A percentile compares a stretch with the other conserved stretches of the same genome.
These are phyloP conservation scores for Neoniphon sammara DNA, from an alignment of 2,797 vertebrate genomes.

Conservation along the genomic window DNA sequence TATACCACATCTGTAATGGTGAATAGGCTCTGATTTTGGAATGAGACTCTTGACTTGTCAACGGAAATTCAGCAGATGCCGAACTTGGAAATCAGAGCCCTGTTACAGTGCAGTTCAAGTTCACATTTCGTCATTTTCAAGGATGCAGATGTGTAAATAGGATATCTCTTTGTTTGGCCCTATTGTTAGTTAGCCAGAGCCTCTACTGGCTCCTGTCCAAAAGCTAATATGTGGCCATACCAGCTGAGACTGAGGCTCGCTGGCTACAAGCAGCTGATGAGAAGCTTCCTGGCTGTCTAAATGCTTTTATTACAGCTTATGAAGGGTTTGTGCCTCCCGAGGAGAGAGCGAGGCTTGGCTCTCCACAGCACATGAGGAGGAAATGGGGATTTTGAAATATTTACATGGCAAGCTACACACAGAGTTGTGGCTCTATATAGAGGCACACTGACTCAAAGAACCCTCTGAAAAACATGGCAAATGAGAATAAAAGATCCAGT, in stretches of 20 bases:
- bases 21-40: no score
- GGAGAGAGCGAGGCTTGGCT: not conserved
- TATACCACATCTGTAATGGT: no score
- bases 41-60: no score
- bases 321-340: constrained; percentile 5
- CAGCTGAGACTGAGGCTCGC: constrained; percentile 31
- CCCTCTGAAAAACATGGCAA: no score
- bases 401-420: no score
- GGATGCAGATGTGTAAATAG: constrained; percentile 24
- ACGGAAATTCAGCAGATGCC: constrained; percentile 8
- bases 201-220: constrained; percentile 38
- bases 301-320: constrained; percentile 17
- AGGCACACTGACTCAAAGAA: no score
- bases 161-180: constrained; percentile 41
- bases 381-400: not conserved
- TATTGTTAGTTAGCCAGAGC: constrained; percentile 52
- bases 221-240: constrained; percentile 21
- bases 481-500: not conserved
- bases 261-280: constrained; percentile 29
- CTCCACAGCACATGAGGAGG: not conserved
- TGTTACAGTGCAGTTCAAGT: not conserved
- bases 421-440: no score
- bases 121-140: not conserved
- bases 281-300: constrained; percentile 22
- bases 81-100: constrained; percentile 11